Evolutionary conservation across 2,797 vertebrate genomes (phyloP).

Genomic region (Centroberyx gerrardi): DNA sequence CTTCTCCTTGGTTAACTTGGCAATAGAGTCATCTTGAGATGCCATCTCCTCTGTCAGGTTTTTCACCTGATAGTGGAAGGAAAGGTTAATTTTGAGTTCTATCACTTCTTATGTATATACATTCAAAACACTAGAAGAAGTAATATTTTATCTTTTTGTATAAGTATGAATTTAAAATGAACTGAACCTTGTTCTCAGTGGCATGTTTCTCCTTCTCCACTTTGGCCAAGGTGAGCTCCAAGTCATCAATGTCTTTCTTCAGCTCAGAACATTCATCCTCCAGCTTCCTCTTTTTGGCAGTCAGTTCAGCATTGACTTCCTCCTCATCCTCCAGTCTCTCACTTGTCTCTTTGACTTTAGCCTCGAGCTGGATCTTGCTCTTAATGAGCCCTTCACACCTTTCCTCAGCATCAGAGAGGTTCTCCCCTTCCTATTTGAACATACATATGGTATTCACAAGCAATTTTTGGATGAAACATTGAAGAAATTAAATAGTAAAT

Average conservation of each 20-base stretch:
- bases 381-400: constrained; percentile 77
- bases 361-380: constrained; percentile 86
- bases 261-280: constrained; percentile 78
- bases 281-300: constrained; percentile 68
- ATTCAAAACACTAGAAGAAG: too few relatives aligned
- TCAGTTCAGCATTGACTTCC: constrained; percentile 89
- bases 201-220: constrained; percentile 80
- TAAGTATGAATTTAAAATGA: background rate
- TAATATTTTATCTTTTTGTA: background rate
- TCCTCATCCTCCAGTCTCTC: constrained; percentile 90
- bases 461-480: too few relatives aligned
- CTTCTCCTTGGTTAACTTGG: constrained; percentile 85
- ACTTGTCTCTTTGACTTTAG: constrained; percentile 87
- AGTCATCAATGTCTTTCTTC: constrained; percentile 79
- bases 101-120: too few relatives aligned
- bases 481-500: too few relatives aligned
- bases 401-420: constrained; percentile 77
- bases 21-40: constrained; percentile 85
- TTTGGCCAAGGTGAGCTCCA: constrained; percentile 77
- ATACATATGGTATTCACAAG: too few relatives aligned
- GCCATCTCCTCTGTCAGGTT: constrained; percentile 89
- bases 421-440: constrained; percentile 71
- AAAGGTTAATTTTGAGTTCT: too few relatives aligned
- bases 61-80: constrained; percentile 80
- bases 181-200: constrained; percentile 76